These are phyloP conservation scores for Thymelicus sylvestris DNA, from an alignment of 2,888 invertebrate species.

Conservation along the genomic window DNA sequence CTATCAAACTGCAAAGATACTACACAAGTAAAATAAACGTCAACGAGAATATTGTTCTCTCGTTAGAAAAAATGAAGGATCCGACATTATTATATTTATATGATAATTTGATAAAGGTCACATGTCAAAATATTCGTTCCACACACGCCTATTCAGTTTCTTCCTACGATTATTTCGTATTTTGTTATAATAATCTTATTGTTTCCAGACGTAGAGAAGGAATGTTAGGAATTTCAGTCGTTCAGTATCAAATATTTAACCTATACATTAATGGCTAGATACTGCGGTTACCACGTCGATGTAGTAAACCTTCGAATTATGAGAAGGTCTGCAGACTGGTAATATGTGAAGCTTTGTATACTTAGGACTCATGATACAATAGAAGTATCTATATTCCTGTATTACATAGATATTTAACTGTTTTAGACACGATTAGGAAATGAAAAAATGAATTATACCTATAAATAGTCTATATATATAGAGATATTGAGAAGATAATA, in stretches of 20 bases:
- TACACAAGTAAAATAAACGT: background rate
- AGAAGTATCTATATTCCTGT: no score
- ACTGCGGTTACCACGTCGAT: background rate
- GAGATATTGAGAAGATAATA: slow-evolving; percentile 18
- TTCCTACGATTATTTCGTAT: background rate
- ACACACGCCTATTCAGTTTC: slow-evolving; percentile 1
- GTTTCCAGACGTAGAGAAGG: background rate
- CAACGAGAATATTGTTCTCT: slow-evolving; percentile 2
- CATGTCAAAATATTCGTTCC: slow-evolving; percentile 20
- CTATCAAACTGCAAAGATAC: no score
- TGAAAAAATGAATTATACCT: no score
- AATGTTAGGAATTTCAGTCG: background rate
- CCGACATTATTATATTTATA: slow-evolving; percentile 15
- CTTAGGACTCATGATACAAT: no score
- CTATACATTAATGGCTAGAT: background rate
- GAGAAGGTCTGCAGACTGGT: no score
- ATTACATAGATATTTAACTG: no score
- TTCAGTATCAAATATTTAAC: slow-evolving; percentile 1
- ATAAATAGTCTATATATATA: no score
- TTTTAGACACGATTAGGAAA: no score
- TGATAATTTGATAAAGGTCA: slow-evolving; percentile 12
- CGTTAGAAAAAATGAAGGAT: slow-evolving; percentile 17
- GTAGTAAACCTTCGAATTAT: no score
- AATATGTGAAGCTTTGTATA: no score
- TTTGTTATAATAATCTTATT: slow-evolving; percentile 1